Conservation (phyloP, 1,140 invertebrate species). For the Brachionus calyciflorus region DNA sequence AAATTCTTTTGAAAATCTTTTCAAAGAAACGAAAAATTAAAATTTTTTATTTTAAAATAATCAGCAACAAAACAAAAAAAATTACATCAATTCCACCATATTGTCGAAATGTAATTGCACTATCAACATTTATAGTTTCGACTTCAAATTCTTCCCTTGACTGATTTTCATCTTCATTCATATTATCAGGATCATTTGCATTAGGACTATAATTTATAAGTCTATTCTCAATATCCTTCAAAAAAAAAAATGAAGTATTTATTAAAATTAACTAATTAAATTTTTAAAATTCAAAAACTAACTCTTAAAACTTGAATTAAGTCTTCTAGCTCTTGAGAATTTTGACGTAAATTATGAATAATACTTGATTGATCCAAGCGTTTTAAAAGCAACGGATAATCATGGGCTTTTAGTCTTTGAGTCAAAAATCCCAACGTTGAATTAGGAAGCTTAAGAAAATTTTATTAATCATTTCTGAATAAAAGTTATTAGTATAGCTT, state of each 20-base stretch:
- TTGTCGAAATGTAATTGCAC: slow-evolving; percentile 18
- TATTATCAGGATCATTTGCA: slow-evolving; percentile 22
- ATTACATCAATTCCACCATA: slow-evolving; percentile 27
- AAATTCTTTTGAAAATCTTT: slow-evolving; percentile 44
- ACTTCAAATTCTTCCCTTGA: slow-evolving; percentile 23
- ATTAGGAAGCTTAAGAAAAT: slow-evolving; percentile 29
- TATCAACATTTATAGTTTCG: slow-evolving; percentile 28
- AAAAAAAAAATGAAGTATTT: no score
- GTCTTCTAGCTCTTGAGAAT: not conserved
- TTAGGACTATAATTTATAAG: slow-evolving; percentile 14
- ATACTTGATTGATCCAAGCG: slow-evolving; percentile 43
- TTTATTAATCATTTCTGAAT: no score
- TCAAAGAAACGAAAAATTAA: not conserved
- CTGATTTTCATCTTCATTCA: not conserved
- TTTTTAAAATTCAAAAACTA: not conserved
- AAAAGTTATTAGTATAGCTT: no score
- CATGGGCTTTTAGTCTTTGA: not conserved
- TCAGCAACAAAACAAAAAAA: not conserved
- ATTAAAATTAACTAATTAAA: not conserved
- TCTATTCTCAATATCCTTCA: slow-evolving; percentile 23
- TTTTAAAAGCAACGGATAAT: slow-evolving; percentile 40
- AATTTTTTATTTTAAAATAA: not conserved
- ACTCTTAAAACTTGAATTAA: slow-evolving; percentile 21
- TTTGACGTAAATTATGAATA: slow-evolving; percentile 25
- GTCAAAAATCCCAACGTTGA: not conserved